A percentile compares a stretch with the other conserved stretches of the same genome.
Conservation (phyloP, 1,140 invertebrate species). For the Drosophila bocqueti region DNA sequence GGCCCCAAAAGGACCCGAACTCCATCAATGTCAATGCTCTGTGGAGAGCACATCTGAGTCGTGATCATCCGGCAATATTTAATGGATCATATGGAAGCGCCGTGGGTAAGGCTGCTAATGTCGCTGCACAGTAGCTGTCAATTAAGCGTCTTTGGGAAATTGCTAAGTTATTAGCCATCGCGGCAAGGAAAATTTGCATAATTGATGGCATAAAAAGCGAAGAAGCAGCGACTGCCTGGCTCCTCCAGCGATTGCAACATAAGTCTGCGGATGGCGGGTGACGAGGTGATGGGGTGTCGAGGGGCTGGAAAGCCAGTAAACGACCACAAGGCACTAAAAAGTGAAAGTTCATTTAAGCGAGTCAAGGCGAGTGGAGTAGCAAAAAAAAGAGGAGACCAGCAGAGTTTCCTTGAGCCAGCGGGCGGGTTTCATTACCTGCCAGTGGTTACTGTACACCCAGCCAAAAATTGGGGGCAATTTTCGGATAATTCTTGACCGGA, state of each 20-base stretch:
- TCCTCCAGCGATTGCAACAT: constrained; percentile 48
- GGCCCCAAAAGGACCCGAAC: constrained; percentile 2
- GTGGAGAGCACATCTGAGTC: constrained; percentile 5
- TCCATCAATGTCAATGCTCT: constrained; percentile 43
- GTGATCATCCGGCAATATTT: constrained; percentile 26
- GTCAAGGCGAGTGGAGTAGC: constrained; percentile 68
- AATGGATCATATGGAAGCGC: constrained; percentile 36
- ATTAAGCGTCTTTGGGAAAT: constrained; percentile 75
- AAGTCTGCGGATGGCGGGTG: constrained; percentile 19
- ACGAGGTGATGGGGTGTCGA: constrained; percentile 4
- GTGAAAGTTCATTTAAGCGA: constrained; percentile 84
- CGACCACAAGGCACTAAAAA: constrained; percentile 71
- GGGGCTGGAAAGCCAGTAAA: constrained; percentile 23
- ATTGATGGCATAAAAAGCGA: constrained; percentile 76
- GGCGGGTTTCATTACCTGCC: constrained; percentile 79
- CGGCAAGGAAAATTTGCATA: constrained; percentile 74
- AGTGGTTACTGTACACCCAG: constrained; percentile 52
- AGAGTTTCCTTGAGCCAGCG: constrained; percentile 81
- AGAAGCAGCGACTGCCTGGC: constrained; percentile 47
- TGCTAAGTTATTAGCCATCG: constrained; percentile 77
- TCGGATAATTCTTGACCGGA: constrained; percentile 9
- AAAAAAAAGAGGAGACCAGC: constrained; percentile 55
- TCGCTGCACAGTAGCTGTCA: constrained; percentile 74
- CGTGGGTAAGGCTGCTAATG: constrained; percentile 41
- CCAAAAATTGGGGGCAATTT: not conserved